phyloP scores from a whole-genome alignment of 2,797 vertebrate genomes.

The Merluccius polli region DNA sequence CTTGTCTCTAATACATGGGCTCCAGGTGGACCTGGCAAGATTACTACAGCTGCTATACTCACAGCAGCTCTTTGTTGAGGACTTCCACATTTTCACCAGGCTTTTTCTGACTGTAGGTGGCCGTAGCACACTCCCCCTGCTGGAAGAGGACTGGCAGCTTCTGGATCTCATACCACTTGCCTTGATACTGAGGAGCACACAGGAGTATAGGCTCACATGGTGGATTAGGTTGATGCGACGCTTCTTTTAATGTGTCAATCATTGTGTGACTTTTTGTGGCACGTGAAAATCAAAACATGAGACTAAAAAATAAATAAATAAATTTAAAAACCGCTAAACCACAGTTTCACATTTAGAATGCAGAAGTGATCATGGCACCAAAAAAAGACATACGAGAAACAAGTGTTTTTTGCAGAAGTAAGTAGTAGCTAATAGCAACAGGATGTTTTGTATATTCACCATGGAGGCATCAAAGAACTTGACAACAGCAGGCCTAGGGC shows the following conservation, averaged over 20 bases:
- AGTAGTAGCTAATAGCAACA: background rate
- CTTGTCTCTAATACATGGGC: background rate
- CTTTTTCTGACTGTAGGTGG: conserved; percentile 71
- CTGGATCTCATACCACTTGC: conserved; percentile 83
- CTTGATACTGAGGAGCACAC: conserved; percentile 71
- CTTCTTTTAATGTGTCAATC: background rate
- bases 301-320: background rate
- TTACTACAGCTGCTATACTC: conserved; percentile 47
- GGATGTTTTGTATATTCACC: conserved; percentile 36
- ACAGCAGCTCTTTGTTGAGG: conserved; percentile 79
- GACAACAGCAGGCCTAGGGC: conserved; percentile 75
- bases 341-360: background rate
- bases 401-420: background rate
- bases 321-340: background rate
- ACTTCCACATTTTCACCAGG: conserved; percentile 69
- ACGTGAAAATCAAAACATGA: background rate
- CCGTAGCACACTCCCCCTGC: conserved; percentile 76
- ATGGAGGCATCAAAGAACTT: conserved; percentile 62
- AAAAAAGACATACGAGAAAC: too few relatives aligned
- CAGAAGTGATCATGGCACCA: background rate
- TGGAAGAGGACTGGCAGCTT: conserved; percentile 76
- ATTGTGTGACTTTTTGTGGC: too few relatives aligned
- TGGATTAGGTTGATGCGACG: conserved; percentile 2
- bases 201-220: conserved; percentile 10
- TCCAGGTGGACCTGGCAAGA: background rate